Base-by-base conservation (phyloP, 2,888 invertebrate species). In the Gortyna flavago region DNA sequence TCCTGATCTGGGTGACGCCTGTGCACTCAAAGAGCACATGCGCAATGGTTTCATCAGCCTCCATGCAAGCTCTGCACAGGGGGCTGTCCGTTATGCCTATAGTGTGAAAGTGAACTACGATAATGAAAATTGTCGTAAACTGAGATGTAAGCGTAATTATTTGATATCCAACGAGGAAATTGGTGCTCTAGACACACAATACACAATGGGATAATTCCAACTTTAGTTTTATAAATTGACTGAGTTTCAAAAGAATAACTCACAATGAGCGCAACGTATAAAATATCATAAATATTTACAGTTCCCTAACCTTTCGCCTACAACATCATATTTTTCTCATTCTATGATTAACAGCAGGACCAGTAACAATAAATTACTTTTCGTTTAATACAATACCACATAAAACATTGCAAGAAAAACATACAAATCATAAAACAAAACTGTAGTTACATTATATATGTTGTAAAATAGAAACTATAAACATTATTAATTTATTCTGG, bases 371-470 rank as follows among this genome's bases (percentile, higher is more conserved):
- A 81, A 68, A 76, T 81, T 73, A 65, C 29, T 11, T 70, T 73
- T 72, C 61, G 16, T 66, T 68, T 29, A 68, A 75, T 66, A n/a
- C n/a, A 61, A 64, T 72, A 71, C 32, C 32, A 73, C 61, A 73
- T 72, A 70, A 59, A 85, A 81, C 65, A 66, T 65, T 65, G 35
- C 35, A 70, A 74, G 38, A n/a, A 72, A 78, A 72, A 72, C 51
- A 85, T 38, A 81, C 65, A 85, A 74, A 75, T 72, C 69, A 78
- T 75, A 72, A 69, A 59, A 75, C 75, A 85, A 78, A 69, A 83
- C 7, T 62, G 38, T 21, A 38, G n/a, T 41, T 54, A 67, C 35
- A 71, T 35, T 35, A 62, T 80, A 73, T 72, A 51, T 65, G 18
- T 25, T 21, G 44, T 80, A 61, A 35, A 82, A 84, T 35, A 69